Conservation (phyloP, 1,140 invertebrate species). For the Anoplolepis gracilipes region DNA sequence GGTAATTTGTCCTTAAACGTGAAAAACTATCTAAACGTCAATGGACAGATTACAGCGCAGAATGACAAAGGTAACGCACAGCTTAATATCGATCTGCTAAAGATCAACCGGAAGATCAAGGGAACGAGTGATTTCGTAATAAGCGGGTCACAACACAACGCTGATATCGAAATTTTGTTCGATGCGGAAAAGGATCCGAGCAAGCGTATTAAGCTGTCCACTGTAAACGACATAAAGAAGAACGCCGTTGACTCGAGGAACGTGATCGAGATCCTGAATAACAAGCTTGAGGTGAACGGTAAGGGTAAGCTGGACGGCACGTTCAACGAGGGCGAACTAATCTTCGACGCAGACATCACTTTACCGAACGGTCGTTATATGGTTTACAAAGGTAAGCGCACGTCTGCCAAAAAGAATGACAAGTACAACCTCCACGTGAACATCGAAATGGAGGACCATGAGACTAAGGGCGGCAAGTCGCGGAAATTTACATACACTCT, state of each 20-base stretch:
- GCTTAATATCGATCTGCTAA: conserved; percentile 83
- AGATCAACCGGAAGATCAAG: conserved; percentile 88
- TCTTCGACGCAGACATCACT: conserved; percentile 85
- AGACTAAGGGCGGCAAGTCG: conserved; percentile 86
- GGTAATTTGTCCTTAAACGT: conserved; percentile 81
- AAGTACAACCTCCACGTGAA: conserved; percentile 81
- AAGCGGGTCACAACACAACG: conserved; percentile 86
- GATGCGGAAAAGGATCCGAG: conserved; percentile 90
- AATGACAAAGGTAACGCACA: conserved; percentile 83
- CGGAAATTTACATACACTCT: conserved; percentile 80
- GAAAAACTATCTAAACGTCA: conserved; percentile 80
- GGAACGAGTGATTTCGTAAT: conserved; percentile 86
- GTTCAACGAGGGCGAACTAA: conserved; percentile 82
- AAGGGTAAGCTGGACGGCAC: conserved; percentile 84
- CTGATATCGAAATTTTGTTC: conserved; percentile 87
- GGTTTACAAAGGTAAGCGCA: conserved; percentile 84
- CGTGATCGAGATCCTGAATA: conserved; percentile 85
- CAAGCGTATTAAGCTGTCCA: conserved; percentile 88
- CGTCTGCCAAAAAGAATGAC: conserved; percentile 79
- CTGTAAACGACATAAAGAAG: conserved; percentile 87
- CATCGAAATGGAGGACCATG: conserved; percentile 84
- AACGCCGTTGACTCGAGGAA: conserved; percentile 89
- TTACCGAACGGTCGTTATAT: conserved; percentile 87
- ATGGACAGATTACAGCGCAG: conserved; percentile 79
- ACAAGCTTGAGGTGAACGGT: conserved; percentile 87